Conservation (phyloP, 2,113 vertebrate genomes). For the Fulica atra region DNA sequence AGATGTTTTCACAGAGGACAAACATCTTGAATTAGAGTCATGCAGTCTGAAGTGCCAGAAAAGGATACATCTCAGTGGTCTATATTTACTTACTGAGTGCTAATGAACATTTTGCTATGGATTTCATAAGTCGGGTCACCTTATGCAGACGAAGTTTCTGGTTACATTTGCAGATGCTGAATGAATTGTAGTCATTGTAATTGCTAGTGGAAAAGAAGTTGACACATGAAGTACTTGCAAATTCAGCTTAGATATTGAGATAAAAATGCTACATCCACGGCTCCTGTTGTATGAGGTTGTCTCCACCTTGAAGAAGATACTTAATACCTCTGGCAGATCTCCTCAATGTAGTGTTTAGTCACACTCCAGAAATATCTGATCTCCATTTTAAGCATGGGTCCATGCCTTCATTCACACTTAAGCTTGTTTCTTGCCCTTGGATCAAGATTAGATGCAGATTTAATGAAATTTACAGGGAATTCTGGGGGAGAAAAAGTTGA, state of each 20-base stretch:
- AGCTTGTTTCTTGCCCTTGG: neutral
- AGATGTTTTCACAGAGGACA: neutral
- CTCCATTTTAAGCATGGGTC: neutral
- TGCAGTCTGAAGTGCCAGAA: neutral
- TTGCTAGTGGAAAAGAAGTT: neutral
- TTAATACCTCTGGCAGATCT: neutral
- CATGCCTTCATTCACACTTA: neutral
- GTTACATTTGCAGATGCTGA: neutral
- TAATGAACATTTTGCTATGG: neutral
- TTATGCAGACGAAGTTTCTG: neutral
- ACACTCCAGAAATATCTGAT: neutral
- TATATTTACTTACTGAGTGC: neutral
- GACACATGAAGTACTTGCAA: neutral
- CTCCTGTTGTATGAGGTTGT: neutral
- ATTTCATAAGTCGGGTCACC: neutral
- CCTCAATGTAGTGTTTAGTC: neutral
- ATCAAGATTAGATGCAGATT: neutral
- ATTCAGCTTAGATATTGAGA: neutral
- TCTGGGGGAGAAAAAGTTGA: neutral
- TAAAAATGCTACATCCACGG: neutral
- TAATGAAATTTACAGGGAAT: neutral
- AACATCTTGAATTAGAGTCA: neutral
- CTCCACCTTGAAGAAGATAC: neutral
- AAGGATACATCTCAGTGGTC: neutral
- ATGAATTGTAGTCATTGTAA: neutral